Evolutionary conservation across 2,113 vertebrate species (phyloP).

Genomic region (Pitta sordida): DNA sequence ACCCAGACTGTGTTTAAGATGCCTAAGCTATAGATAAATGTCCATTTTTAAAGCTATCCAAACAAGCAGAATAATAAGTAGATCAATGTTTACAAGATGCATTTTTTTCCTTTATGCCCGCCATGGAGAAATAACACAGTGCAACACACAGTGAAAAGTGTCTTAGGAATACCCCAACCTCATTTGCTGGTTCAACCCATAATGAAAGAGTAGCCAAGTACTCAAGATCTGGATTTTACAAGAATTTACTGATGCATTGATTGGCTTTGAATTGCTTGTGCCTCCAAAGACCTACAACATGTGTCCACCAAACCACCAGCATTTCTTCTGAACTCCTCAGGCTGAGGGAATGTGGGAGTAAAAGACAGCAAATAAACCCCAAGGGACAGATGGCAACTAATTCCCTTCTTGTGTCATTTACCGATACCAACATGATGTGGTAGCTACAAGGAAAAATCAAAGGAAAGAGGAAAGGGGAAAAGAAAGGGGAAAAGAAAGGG

Average conservation of each 20-base stretch:
- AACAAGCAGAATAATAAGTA: constrained; percentile 38
- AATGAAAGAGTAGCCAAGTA: constrained; percentile 27
- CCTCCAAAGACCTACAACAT: constrained; percentile 4
- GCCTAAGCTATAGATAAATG: not conserved
- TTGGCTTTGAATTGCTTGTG: constrained; percentile 15
- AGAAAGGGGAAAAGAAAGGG: not conserved
- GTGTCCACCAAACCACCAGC: not conserved
- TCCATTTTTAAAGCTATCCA: constrained; percentile 8
- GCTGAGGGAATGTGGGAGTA: not conserved
- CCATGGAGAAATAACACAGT: constrained; percentile 14
- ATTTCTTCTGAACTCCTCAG: not conserved
- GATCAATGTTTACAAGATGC: constrained; percentile 3
- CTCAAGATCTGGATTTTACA: constrained; percentile 13
- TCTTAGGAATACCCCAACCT: constrained; percentile 2
- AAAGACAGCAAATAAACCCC: not conserved
- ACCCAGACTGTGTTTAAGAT: not conserved
- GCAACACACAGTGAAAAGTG: not conserved
- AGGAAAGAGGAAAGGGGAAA: not conserved
- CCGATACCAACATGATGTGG: not conserved
- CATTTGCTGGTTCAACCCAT: not conserved
- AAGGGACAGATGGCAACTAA: not conserved
- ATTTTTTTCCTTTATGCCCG: not conserved
- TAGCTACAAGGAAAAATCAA: not conserved
- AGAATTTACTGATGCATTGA: constrained; percentile 39
- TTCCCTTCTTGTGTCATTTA: not conserved